These are phyloP conservation scores for Silurus aristotelis DNA, from an alignment of 2,797 vertebrate species.

Conservation along the genomic window DNA sequence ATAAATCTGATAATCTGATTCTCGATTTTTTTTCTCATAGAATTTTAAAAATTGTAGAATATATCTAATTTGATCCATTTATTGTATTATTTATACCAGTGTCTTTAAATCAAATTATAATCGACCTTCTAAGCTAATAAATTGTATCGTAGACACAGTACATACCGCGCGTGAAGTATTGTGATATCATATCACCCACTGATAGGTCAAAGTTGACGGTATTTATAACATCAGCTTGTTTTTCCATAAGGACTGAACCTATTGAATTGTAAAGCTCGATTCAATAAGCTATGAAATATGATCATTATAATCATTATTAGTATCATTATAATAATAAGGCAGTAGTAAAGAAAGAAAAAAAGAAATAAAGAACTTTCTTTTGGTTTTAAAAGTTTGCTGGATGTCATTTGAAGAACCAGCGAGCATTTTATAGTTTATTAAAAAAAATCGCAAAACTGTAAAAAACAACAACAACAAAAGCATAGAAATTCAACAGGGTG, in stretches of 20 bases:
- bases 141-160: neutral
- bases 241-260: neutral
- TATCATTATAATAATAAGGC: neutral
- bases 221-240: neutral
- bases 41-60: no score
- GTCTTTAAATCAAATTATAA: neutral
- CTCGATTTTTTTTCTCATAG: no score
- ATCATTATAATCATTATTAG: no score
- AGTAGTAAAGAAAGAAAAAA: neutral
- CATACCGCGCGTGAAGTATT: neutral
- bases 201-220: neutral
- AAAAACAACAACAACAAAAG: constrained; percentile 29
- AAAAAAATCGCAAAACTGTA: neutral
- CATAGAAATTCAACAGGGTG: constrained; percentile 47
- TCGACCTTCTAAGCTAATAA: neutral
- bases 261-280: neutral
- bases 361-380: neutral
- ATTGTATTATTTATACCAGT: no score
- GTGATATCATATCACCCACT: neutral
- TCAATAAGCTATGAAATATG: neutral
- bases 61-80: no score
- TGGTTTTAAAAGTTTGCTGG: no score
- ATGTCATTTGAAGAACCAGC: neutral
- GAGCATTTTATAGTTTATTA: neutral
- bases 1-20: no score